These are phyloP conservation scores for Anoura caudifer DNA, from an alignment of 2,113 vertebrate species.

Conservation along the genomic window DNA sequence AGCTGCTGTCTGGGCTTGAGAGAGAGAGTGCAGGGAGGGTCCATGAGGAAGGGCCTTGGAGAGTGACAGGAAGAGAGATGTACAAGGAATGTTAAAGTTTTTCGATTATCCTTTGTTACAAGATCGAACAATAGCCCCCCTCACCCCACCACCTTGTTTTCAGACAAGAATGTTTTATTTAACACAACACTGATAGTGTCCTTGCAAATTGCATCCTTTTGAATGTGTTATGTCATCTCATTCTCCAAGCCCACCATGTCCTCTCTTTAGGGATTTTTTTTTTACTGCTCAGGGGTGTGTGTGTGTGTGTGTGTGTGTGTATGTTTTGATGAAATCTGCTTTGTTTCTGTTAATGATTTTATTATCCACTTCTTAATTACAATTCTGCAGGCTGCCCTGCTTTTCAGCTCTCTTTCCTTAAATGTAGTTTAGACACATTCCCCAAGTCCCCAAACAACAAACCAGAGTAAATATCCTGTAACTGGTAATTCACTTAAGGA, in stretches of 20 bases:
- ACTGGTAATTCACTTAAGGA: conserved; percentile 40
- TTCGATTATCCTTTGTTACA: neutral
- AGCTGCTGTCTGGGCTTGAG: neutral
- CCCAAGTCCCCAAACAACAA: conserved; percentile 23
- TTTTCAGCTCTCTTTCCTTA: conserved; percentile 22
- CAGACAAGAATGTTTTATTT: neutral
- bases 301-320: neutral
- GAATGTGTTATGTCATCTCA: neutral
- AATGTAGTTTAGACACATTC: conserved; percentile 32
- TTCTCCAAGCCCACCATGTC: neutral
- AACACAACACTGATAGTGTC: neutral
- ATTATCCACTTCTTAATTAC: conserved; percentile 20
- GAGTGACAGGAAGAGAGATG: neutral
- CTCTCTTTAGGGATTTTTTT: neutral
- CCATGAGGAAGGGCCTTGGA: neutral
- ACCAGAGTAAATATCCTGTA: conserved; percentile 45
- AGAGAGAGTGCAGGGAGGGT: neutral
- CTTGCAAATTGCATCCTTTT: neutral
- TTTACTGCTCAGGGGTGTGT: neutral
- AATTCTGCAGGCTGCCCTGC: neutral
- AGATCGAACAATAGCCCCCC: neutral
- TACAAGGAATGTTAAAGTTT: neutral
- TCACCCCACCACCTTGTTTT: neutral
- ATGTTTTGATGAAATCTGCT: neutral
- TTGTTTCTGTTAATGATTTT: conserved; percentile 41